Conservation (phyloP, 2,113 vertebrate genomes). For the Neogobius melanostomus region DNA sequence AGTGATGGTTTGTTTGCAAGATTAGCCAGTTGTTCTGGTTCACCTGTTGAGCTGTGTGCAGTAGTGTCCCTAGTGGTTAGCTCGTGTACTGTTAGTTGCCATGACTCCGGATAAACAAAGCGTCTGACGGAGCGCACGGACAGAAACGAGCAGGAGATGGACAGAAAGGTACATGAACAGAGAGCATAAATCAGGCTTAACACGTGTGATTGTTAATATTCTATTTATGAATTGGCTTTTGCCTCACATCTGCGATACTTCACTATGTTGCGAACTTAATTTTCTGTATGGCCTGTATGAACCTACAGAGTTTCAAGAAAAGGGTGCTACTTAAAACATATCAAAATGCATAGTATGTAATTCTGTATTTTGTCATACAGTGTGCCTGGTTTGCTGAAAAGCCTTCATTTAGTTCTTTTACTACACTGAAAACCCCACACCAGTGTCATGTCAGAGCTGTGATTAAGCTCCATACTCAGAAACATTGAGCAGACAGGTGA, state of each 20-base stretch:
- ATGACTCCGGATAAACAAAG: too few relatives aligned
- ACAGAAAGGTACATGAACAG: too few relatives aligned
- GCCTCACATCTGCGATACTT: not conserved
- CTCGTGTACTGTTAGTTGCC: too few relatives aligned
- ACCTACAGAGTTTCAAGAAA: not conserved
- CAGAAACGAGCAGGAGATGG: too few relatives aligned
- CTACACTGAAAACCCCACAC: not conserved
- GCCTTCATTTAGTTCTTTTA: slow-evolving; percentile 1
- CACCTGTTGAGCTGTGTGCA: too few relatives aligned
- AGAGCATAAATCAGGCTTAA: too few relatives aligned
- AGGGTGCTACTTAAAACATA: not conserved
- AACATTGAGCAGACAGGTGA: slow-evolving; percentile 2
- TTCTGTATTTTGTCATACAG: not conserved
- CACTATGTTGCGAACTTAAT: not conserved
- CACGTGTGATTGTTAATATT: too few relatives aligned
- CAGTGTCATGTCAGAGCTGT: slow-evolving; percentile 1
- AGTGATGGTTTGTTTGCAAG: too few relatives aligned
- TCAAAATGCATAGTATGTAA: not conserved
- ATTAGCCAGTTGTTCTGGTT: too few relatives aligned
- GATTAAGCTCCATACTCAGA: not conserved
- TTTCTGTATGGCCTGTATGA: not conserved
- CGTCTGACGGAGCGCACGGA: too few relatives aligned
- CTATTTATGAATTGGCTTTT: too few relatives aligned
- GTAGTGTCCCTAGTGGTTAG: too few relatives aligned
- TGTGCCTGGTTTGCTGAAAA: not conserved